Evolutionary conservation across 2,113 vertebrate species (phyloP), one percentile per base, ranked within the genome.

Genomic region (Spea multiplicata): DNA sequence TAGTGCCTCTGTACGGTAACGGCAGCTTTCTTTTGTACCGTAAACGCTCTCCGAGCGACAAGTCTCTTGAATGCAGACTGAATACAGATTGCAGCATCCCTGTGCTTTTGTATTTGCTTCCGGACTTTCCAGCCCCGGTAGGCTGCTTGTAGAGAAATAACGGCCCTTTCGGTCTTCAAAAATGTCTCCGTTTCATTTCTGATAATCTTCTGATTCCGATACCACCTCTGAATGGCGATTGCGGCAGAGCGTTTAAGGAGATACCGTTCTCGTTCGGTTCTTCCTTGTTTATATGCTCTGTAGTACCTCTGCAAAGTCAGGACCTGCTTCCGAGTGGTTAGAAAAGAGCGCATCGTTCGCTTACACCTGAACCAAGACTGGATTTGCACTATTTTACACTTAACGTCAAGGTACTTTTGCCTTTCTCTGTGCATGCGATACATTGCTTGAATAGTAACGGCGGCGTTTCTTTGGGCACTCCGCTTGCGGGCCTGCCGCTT

Each of bases 381-480:
- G 78, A 94, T 88, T 74, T 81, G 75, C 45, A 91, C 46, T 61
- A 86, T 9, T 13, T 74, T 88, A 50, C 69, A 70, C 12, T 81
- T 86, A 14, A 88, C 0, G 3, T 0, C 3, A 6, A 75, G n/a
- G 48, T 91, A 94, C 0, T 49, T 81, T 44, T 30, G 85, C 59
- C 48, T 65, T 16, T 86, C 82, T 80, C 69, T 86, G 46, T 81
- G 81, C 92, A 86, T 93, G 65, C 90, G 87, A 13, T 91, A 99
- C 93, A 94, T 95, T 1, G 95, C 85, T 78, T 99, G 97, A 79
- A 99, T 92, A 71, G 83, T 78, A 16, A 95, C 0, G 14, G 93
- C 94, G 16, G 95, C 92, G 0, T 65, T 72, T 0, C 67, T 66
- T 74, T 82, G 90, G 75, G 75, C 64, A 1, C 83, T 66, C 17